phyloP scores from a whole-genome alignment of 2,797 vertebrate genomes.

The Alosa sapidissima region DNA sequence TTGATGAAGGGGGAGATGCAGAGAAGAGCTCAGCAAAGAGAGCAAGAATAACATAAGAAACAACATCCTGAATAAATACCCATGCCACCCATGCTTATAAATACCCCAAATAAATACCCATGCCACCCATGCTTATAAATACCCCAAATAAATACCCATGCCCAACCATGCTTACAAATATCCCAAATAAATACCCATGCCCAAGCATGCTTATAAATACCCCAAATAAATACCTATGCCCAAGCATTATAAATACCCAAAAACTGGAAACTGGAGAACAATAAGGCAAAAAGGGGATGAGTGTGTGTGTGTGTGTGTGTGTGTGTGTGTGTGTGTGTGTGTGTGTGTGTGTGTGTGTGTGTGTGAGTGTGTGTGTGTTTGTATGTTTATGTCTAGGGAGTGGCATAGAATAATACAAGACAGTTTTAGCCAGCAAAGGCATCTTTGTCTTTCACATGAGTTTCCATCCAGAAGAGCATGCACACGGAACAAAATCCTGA shows the following conservation, averaged over 20 bases:
- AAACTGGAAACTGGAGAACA: neutral
- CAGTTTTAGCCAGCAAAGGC: no score
- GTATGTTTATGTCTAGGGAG: neutral
- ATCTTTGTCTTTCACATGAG: neutral
- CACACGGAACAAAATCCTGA: neutral
- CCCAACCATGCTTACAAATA: neutral
- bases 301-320: conserved; percentile 15
- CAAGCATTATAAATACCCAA: no score
- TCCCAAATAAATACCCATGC: no score
- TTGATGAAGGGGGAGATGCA: neutral
- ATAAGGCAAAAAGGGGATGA: neutral
- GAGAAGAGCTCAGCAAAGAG: neutral
- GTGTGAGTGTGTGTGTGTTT: neutral
- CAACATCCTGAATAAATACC: neutral
- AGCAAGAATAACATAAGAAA: neutral
- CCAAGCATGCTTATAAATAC: no score
- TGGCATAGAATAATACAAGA: conserved; percentile 1
- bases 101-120: neutral
- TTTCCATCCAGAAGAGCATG: neutral
- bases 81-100: neutral
- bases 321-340: neutral
- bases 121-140: neutral
- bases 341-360: neutral
- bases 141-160: neutral
- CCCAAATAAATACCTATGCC: no score